These are phyloP conservation scores for Thymelicus acteon DNA, from an alignment of 2,888 invertebrate species.

Conservation along the genomic window DNA sequence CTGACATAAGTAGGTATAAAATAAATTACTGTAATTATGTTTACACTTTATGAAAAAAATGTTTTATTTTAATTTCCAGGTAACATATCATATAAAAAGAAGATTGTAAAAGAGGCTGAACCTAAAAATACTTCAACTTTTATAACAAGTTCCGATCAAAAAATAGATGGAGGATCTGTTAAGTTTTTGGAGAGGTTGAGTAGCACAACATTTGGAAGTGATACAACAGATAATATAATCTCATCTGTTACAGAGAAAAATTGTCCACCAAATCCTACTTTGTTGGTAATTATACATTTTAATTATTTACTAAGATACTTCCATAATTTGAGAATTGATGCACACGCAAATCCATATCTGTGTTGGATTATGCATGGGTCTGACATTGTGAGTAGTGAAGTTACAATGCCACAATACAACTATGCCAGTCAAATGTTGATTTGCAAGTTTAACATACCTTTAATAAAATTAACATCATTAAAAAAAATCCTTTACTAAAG, in stretches of 20 bases:
- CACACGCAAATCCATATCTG: too few species aligned
- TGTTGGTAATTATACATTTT: slow-evolving; percentile 4
- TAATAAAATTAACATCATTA: too few species aligned
- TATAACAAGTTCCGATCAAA: slow-evolving; percentile 20
- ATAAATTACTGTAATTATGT: too few species aligned
- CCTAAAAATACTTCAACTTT: background rate
- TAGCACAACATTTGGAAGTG: slow-evolving; percentile 5
- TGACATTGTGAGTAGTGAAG: too few species aligned
- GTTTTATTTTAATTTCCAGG: slow-evolving; percentile 18
- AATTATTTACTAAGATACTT: background rate
- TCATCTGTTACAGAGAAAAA: slow-evolving; percentile 10
- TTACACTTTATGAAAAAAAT: background rate
- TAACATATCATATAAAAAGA: slow-evolving; percentile 24
- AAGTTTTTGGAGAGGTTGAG: background rate
- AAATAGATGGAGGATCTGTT: background rate
- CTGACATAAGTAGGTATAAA: too few species aligned
- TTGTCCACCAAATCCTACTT: background rate
- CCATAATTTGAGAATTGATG: too few species aligned
- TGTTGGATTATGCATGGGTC: too few species aligned
- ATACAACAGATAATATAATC: slow-evolving; percentile 15
- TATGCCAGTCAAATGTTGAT: too few species aligned
- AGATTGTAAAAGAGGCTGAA: background rate
- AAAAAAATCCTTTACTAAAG: too few species aligned
- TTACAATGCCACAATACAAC: too few species aligned
- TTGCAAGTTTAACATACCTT: too few species aligned